Evolutionary conservation across 2,797 vertebrate species (phyloP).

Genomic region (Eulemur rubriventer): DNA sequence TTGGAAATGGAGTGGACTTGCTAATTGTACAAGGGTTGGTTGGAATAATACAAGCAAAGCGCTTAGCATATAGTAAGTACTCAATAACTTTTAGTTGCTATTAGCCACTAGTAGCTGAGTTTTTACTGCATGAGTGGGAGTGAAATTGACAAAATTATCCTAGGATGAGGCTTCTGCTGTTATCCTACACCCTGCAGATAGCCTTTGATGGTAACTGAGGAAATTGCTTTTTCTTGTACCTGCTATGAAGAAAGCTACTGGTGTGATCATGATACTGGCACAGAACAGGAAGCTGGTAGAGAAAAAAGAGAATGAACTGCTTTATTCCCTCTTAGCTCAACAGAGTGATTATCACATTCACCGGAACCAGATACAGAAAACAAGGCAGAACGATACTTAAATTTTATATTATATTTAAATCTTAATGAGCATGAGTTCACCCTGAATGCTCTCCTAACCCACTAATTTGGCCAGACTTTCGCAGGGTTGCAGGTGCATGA

Average conservation of each 20-base stretch:
- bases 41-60: background rate
- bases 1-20: background rate
- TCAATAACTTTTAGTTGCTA: background rate
- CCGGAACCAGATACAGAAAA: background rate
- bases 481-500: background rate
- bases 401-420: background rate
- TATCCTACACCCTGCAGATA: background rate
- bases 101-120: background rate
- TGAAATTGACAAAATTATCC: background rate
- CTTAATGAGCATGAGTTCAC: background rate
- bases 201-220: background rate
- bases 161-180: background rate
- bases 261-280: rapidly evolving
- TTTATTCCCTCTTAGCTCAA: background rate
- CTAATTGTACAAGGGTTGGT: background rate
- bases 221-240: background rate
- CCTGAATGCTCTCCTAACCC: background rate
- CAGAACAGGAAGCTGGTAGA: background rate
- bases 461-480: background rate
- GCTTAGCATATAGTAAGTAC: background rate
- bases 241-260: background rate
- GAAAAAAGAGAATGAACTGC: background rate
- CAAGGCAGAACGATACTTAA: background rate
- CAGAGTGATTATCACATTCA: background rate
- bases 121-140: background rate